Evolutionary conservation across 1,140 invertebrate genomes (phyloP), one percentile per base, ranked within the genome.

Genomic region (Pseudomyrmex concolor): DNA sequence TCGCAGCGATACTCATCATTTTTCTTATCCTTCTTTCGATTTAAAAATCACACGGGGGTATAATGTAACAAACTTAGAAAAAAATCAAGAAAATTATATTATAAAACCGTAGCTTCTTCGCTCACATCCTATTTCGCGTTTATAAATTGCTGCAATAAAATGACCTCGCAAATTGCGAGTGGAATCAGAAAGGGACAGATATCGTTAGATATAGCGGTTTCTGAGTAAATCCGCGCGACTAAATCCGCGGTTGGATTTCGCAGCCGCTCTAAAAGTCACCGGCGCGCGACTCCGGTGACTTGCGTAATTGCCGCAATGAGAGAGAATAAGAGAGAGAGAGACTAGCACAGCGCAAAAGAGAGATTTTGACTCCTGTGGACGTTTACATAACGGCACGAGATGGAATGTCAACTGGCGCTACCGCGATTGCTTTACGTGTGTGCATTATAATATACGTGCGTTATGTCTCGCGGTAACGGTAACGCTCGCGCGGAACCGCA

Each of bases 371-470:
- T 83, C 25, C 17, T n/a, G 25, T 43, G 19, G 57, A 81, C 66
- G 67, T 87, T 87, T 87, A 86, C 81, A 84, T 87, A 87, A 87
- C 86, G 80, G 84, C 73, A 63, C 66, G 83, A 82, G 70, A 77
- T 82, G 80, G 78, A 85, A 83, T 73, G 82, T 86, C 74, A 71
- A 86, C 72, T 25, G 60, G 48, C 45, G 34, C 25, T 64, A 60
- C 66, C 63, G 64, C 50, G 57, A 85, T 45, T 72, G 54, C 22
- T 45, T 43, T 43, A 22, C 43, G 43, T 68, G 34, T 34, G 34
- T 34, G 34, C 34, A 34, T 34, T 34, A 34, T 7, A 34, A 34
- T 1, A 34, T 78, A 25, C 25, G n/a, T 12, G 9, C 34, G 13
- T 62, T 54, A 81, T 13, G 59, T 22, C 50, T 15, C 34, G 34